These are phyloP conservation scores for Stenchaetothrips biformis DNA, from an alignment of 2,888 invertebrate species.

Conservation along the genomic window DNA sequence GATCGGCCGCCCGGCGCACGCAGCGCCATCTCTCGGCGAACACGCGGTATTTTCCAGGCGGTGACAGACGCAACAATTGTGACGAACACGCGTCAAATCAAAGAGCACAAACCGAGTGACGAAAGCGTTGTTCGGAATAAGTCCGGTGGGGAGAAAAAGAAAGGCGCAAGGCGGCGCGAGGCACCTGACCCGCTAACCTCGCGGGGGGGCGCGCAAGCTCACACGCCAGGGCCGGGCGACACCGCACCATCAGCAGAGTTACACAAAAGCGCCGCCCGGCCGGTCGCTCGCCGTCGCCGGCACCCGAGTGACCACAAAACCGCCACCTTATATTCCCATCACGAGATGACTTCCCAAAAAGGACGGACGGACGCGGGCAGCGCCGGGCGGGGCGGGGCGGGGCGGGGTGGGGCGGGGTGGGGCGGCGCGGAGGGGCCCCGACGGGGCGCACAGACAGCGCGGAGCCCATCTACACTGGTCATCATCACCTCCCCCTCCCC, in stretches of 20 bases:
- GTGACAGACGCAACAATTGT: too few species aligned
- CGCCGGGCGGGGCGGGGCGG: too few species aligned
- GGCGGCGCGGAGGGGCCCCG: too few species aligned
- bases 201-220: too few species aligned
- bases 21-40: too few species aligned
- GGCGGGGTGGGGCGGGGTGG: too few species aligned
- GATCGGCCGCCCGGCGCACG: too few species aligned
- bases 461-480: neutral
- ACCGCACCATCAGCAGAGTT: neutral
- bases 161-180: neutral
- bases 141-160: neutral
- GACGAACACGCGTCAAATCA: too few species aligned
- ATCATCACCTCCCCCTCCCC: neutral
- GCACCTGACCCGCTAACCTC: neutral
- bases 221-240: neutral
- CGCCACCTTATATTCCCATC: slow-evolving; percentile 1
- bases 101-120: too few species aligned
- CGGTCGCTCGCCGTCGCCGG: neutral
- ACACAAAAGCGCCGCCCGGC: neutral
- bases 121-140: too few species aligned
- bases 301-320: neutral
- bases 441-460: too few species aligned
- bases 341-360: neutral
- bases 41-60: too few species aligned
- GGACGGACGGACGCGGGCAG: neutral